phyloP scores from a whole-genome alignment of 2,113 vertebrate genomes.

The Cinclus mexicanus region DNA sequence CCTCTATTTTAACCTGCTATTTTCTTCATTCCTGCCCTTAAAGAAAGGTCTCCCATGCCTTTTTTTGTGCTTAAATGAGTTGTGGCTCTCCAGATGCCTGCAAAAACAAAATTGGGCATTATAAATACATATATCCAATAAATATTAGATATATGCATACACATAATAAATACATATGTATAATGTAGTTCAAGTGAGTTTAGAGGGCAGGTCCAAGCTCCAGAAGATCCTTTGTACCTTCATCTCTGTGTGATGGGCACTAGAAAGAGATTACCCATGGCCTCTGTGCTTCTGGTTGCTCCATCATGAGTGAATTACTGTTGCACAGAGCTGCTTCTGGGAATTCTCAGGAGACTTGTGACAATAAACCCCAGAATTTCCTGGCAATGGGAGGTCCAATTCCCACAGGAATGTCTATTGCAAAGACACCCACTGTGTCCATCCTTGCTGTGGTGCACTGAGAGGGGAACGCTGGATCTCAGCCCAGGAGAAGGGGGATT shows the following conservation, averaged over 20 bases:
- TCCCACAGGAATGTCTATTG: neutral
- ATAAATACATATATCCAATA: neutral
- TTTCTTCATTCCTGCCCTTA: neutral
- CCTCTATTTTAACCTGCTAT: neutral
- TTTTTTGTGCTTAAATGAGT: neutral
- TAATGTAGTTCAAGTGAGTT: neutral
- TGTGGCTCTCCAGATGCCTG: neutral
- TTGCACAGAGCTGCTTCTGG: neutral
- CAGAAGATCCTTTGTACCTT: neutral
- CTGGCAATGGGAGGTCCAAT: neutral
- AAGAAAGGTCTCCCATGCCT: neutral
- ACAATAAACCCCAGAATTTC: neutral
- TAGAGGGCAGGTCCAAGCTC: neutral
- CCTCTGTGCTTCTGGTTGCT: neutral
- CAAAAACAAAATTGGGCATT: neutral
- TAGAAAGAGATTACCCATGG: neutral
- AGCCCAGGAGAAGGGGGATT: neutral
- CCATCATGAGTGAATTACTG: neutral
- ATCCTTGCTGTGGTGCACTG: accelerated
- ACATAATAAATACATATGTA: neutral
- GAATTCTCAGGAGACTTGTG: neutral
- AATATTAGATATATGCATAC: neutral
- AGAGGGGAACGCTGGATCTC: accelerated
- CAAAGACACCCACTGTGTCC: neutral
- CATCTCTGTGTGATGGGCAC: neutral